Percentiles rank a stretch among this genome's conserved stretches.
phyloP scores from a whole-genome alignment of 1,140 invertebrate species.

The Teleopsis dalmanni region DNA sequence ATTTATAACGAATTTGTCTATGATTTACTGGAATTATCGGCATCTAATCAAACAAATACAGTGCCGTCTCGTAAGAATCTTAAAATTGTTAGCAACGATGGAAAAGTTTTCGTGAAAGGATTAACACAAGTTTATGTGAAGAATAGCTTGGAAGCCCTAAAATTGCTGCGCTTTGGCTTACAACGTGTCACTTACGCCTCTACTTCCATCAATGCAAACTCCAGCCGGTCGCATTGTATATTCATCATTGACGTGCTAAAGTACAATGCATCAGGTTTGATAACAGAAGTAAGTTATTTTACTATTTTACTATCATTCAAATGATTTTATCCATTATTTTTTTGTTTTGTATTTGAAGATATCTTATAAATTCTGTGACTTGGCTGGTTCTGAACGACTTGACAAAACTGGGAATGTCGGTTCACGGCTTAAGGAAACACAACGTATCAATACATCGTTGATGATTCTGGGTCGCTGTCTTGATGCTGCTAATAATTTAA shows the following conservation, averaged over 20 bases:
- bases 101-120: slow-evolving; percentile 68
- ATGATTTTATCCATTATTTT: background rate
- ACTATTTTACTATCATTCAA: too few relatives aligned
- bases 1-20: slow-evolving; percentile 90
- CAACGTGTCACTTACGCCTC: slow-evolving; percentile 72
- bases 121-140: slow-evolving; percentile 67
- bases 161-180: slow-evolving; percentile 54
- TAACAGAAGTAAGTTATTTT: slow-evolving; percentile 35
- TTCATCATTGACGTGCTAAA: slow-evolving; percentile 75
- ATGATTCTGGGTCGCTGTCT: slow-evolving; percentile 80
- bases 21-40: slow-evolving; percentile 60
- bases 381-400: slow-evolving; percentile 85
- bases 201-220: slow-evolving; percentile 76
- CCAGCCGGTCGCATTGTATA: slow-evolving; percentile 81
- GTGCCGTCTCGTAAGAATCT: slow-evolving; percentile 54
- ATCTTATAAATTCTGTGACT: slow-evolving; percentile 73
- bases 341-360: slow-evolving; percentile 8
- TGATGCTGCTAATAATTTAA: slow-evolving; percentile 54
- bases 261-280: slow-evolving; percentile 42
- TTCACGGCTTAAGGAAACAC: slow-evolving; percentile 74
- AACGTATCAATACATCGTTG: slow-evolving; percentile 85
- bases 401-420: slow-evolving; percentile 80
- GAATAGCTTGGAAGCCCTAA: slow-evolving; percentile 70
- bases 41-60: slow-evolving; percentile 38
- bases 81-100: slow-evolving; percentile 46